Base-by-base conservation (phyloP, 2,113 vertebrate genomes). In the Aphyosemion australe region DNA sequence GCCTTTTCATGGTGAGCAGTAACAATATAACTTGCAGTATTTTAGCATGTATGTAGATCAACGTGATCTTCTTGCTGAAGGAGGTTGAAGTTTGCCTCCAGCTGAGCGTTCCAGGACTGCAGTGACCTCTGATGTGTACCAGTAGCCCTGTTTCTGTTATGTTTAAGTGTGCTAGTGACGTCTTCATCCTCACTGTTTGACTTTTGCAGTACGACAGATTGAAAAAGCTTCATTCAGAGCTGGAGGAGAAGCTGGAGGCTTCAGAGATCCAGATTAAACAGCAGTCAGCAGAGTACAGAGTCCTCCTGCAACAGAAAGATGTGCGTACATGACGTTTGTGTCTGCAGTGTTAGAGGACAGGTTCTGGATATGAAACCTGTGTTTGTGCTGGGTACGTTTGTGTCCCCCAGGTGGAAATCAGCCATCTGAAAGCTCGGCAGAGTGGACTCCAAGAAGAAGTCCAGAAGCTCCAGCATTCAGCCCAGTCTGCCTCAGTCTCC, bases 161-260 rank as follows among this genome's bases (percentile, higher is more conserved):
- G 65, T 59, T 15, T 5, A 0, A 50, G 13, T 49, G 1, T n/a
- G 8, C 49, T n/a, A 55, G 10, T 34, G 15, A 12, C 18, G 12
- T 11, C 13, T 43, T 21, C 18, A 6, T 72, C 42, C 64, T 74
- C 6, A 53, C 20, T 61, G 14, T 82, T 48, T 77, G 62, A 86
- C 37, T 39, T 50, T 60, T 88, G 20, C 90, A 99, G 97, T 93
- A 96, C 16, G 95, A 98, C 34, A 94, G 96, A 66, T 79, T 98
- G 80, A 95, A 89, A 74, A 95, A 92, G 62, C 77, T 95, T 59
- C 93, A 95, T 15, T 85, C 81, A 19, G 97, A 99, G 74, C 90
- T 98, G 6, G 96, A 99, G 88, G 97, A 99, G 87, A 98, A 96
- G 63, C 92, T 94, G 42, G 96, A 98, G 86, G 94, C 95, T 11